A percentile compares a stretch with the other conserved stretches of the same genome.
phyloP scores from a whole-genome alignment of 2,888 invertebrate species.

The Pachycephus smyrnensis region DNA sequence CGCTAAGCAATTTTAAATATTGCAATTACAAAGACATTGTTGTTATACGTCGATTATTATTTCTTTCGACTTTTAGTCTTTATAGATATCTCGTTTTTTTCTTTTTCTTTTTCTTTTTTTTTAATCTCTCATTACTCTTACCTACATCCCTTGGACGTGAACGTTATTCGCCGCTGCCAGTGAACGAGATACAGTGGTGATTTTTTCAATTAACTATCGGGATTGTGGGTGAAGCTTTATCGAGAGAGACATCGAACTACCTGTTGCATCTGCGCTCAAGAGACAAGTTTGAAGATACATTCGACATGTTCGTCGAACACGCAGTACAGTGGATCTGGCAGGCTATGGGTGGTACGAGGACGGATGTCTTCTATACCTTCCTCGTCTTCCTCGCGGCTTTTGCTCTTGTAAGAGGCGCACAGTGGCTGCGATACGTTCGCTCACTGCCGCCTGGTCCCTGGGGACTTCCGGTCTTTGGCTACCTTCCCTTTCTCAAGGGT shows the following conservation, averaged over 20 bases:
- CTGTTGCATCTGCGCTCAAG: background rate
- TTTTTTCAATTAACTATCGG: background rate
- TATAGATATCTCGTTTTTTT: background rate
- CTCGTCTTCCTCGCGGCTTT: conserved; percentile 69
- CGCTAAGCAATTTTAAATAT: background rate
- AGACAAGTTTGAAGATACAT: background rate
- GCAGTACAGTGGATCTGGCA: conserved; percentile 50
- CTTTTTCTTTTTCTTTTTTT: background rate
- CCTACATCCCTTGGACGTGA: background rate
- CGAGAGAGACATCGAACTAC: no score
- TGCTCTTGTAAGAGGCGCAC: conserved; percentile 60
- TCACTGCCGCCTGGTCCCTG: conserved; percentile 88
- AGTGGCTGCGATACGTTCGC: conserved; percentile 59
- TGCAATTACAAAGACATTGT: background rate
- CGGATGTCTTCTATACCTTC: conserved; percentile 57
- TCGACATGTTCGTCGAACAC: conserved; percentile 53
- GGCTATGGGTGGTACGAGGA: conserved; percentile 39
- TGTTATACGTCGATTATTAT: background rate
- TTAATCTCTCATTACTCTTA: background rate
- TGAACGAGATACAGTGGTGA: background rate
- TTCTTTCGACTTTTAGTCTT: background rate
- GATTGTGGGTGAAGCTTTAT: background rate
- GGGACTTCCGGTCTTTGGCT: conserved; percentile 88
- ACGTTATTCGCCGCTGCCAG: background rate
- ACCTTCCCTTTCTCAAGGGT: conserved; percentile 83